Conservation (phyloP, 2,113 vertebrate species). For the Toxostoma redivivum region DNA sequence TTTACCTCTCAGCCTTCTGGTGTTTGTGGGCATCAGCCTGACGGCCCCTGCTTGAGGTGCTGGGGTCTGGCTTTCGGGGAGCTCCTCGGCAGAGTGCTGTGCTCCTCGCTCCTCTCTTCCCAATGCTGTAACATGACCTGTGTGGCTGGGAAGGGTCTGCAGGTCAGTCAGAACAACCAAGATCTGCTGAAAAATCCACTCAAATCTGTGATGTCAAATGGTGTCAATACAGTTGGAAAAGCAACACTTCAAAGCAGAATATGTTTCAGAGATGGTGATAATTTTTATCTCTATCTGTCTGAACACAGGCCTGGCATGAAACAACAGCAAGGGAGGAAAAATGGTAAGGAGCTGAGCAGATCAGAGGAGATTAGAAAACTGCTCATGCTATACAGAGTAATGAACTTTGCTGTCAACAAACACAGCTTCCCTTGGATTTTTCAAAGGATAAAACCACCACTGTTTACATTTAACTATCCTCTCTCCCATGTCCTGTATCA, state of each 20-base stretch:
- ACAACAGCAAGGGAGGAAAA: background rate
- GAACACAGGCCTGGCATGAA: background rate
- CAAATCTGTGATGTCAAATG: background rate
- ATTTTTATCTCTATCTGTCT: background rate
- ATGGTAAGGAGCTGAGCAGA: background rate
- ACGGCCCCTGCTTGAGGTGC: too few relatives aligned
- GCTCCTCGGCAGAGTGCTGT: background rate
- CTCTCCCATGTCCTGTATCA: slow-evolving; percentile 55
- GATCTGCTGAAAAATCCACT: background rate
- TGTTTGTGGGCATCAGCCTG: fast-evolving
- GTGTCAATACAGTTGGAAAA: background rate
- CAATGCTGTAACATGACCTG: fast-evolving
- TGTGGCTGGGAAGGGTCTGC: background rate
- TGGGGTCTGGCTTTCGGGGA: background rate
- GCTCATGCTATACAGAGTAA: background rate
- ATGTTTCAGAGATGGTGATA: background rate
- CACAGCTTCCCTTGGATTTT: background rate
- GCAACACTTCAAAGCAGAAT: background rate
- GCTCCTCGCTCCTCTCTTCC: too few relatives aligned
- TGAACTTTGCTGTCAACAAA: background rate
- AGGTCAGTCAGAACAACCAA: fast-evolving
- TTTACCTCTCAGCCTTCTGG: background rate
- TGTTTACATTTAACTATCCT: slow-evolving; percentile 27
- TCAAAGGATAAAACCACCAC: background rate
- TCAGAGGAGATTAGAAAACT: background rate